Conservation (phyloP, 2,113 vertebrate species). For the Aldabrachelys gigantea region DNA sequence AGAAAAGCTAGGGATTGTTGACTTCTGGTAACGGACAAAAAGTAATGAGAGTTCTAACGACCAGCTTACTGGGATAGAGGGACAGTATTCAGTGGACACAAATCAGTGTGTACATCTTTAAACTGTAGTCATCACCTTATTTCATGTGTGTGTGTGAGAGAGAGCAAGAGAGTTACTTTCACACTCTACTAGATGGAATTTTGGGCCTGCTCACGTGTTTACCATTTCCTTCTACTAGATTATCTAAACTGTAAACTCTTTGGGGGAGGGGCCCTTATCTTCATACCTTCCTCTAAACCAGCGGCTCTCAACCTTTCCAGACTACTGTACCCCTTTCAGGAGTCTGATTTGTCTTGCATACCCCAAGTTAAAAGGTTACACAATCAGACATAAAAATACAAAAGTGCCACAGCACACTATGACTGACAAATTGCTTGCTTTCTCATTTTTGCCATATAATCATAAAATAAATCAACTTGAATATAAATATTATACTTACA, state of each 20-base stretch:
- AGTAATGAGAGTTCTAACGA: not conserved
- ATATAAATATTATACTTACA: too few relatives aligned
- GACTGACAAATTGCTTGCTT: too few relatives aligned
- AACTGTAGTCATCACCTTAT: not conserved
- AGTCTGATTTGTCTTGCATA: too few relatives aligned
- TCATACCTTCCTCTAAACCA: too few relatives aligned
- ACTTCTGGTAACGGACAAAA: slow-evolving; percentile 5
- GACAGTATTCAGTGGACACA: not conserved
- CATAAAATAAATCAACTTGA: too few relatives aligned
- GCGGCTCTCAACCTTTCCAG: too few relatives aligned
- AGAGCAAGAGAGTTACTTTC: not conserved
- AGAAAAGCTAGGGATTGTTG: not conserved
- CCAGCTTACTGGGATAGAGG: not conserved
- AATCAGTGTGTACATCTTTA: not conserved
- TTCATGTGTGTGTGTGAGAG: not conserved
- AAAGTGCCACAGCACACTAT: too few relatives aligned
- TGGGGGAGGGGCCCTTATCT: not conserved
- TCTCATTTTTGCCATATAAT: too few relatives aligned
- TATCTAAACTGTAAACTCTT: not conserved
- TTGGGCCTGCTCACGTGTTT: not conserved
- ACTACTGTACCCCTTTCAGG: too few relatives aligned
- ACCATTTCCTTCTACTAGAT: not conserved
- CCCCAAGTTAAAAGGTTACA: too few relatives aligned
- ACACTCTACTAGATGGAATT: not conserved
- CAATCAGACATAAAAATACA: too few relatives aligned